Base-by-base conservation (phyloP, 2,797 vertebrate species). In the Amazona finschi region DNA sequence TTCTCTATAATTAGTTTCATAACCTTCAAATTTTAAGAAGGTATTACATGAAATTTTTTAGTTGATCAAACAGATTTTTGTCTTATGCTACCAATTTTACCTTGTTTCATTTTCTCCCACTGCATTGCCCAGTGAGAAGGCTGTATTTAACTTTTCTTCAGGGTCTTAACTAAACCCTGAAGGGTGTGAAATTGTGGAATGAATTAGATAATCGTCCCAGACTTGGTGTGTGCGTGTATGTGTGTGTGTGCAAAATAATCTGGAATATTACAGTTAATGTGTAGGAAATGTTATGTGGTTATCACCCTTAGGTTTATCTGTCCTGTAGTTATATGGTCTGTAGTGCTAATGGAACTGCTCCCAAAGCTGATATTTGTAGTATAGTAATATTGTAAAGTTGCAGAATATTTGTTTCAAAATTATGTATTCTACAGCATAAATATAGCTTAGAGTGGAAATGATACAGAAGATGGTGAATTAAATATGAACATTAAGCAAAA, bases 151-250 rank as follows among this genome's bases (percentile, higher is more conserved):
- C 7, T 73, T 67, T 47, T 72, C 28, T 73, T 90, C 33, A 72
- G 46, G 33, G 8, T 69, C 33, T 88, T 86, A n/a, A 9, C 16
- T 79, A 49, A 44, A 46, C 31, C 6, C 31, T 55, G 19, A 79
- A 75, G 43, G 18, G 30, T 60, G 31, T 85, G 27, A 89, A 85
- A 79, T 19, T 65, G 3, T 79, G 74, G 38, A 76, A 89, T 22
- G 2, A 83, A 12, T 36, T 91, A 50, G 18, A 1, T 80, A 39
- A 33, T 67, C 7, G 57, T 25, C 28, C 20, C 47, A 55, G 41
- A 57, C 70, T 11, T 1, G 0, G 12, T 11, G 12, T 5, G 1
- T 38, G 12, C 6, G 4, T 38, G 11, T n/a, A 8, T 18, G 8
- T 11, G 19, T 39, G 15, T 4, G 21, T 16, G 9, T 2, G 4